phyloP scores from a whole-genome alignment of 2,113 vertebrate genomes.

The Taurulus bubalis region DNA sequence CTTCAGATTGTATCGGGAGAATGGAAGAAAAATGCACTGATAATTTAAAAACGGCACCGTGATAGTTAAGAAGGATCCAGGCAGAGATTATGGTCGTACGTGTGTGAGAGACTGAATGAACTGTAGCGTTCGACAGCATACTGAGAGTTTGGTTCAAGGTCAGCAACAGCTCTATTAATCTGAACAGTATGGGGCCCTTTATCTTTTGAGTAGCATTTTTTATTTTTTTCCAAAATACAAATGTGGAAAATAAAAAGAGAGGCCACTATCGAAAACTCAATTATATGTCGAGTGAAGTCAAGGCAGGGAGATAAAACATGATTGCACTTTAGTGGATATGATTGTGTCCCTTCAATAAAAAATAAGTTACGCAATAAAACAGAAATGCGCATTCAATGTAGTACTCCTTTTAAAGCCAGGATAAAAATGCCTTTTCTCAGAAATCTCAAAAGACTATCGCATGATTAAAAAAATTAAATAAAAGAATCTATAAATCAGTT shows the following conservation, averaged over 20 bases:
- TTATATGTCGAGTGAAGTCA: slow-evolving; percentile 11
- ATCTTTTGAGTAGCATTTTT: slow-evolving; percentile 14
- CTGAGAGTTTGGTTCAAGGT: slow-evolving; percentile 5
- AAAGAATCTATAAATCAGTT: neutral
- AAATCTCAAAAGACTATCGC: neutral
- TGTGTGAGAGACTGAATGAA: neutral
- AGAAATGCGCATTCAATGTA: neutral
- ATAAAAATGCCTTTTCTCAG: neutral
- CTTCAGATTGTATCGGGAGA: slow-evolving; percentile 4
- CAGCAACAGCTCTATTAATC: slow-evolving; percentile 9
- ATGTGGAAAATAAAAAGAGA: slow-evolving; percentile 29
- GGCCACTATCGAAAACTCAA: slow-evolving; percentile 16
- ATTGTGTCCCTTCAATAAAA: slow-evolving; percentile 15
- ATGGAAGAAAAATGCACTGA: neutral
- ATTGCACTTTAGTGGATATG: slow-evolving; percentile 13
- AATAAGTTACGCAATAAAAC: slow-evolving; percentile 23
- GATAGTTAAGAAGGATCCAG: neutral
- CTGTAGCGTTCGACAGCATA: neutral
- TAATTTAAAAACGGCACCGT: slow-evolving; percentile 5
- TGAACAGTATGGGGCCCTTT: neutral
- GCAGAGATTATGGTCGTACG: slow-evolving; percentile 1
- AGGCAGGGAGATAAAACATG: slow-evolving; percentile 29
- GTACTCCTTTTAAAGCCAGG: neutral
- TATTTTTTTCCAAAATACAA: slow-evolving; percentile 6
- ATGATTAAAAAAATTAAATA: no score